phyloP scores from a whole-genome alignment of 2,113 vertebrate species.

The Arvicanthis niloticus region DNA sequence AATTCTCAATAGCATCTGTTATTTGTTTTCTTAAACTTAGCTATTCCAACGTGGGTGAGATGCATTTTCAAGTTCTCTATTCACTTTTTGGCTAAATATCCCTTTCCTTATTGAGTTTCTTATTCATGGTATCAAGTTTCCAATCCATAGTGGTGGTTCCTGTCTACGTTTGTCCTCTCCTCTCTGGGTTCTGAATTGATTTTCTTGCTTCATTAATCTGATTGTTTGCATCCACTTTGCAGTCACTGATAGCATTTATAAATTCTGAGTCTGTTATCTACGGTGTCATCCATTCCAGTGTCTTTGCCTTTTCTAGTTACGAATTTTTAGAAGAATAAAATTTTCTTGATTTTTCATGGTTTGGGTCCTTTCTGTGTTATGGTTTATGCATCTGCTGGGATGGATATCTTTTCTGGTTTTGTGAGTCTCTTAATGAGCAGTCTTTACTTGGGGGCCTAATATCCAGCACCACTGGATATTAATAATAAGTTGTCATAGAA shows the following conservation, averaged over 20 bases:
- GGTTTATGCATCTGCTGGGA: not conserved
- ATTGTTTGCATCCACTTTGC: not conserved
- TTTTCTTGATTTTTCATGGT: not conserved
- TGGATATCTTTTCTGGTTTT: not conserved
- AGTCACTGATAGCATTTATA: not conserved
- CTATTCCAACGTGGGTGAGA: not conserved
- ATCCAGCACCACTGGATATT: not conserved
- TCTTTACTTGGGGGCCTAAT: not conserved
- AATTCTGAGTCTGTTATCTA: not conserved
- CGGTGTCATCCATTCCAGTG: not conserved
- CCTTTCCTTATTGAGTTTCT: not conserved
- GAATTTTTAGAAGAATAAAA: not conserved
- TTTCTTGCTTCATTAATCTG: not conserved
- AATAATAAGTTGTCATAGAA: not conserved
- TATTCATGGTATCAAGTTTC: not conserved
- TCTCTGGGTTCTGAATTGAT: not conserved
- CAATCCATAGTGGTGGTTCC: not conserved
- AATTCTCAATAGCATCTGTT: not conserved
- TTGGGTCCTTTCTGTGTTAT: not conserved
- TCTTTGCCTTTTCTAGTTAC: not conserved
- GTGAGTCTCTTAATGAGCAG: not conserved
- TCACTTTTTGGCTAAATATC: not conserved
- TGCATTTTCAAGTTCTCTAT: not conserved
- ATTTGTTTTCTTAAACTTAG: not conserved
- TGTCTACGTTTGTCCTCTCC: not conserved